Conservation (phyloP, 2,113 vertebrate genomes). For the Malurus alboscapulatus region DNA sequence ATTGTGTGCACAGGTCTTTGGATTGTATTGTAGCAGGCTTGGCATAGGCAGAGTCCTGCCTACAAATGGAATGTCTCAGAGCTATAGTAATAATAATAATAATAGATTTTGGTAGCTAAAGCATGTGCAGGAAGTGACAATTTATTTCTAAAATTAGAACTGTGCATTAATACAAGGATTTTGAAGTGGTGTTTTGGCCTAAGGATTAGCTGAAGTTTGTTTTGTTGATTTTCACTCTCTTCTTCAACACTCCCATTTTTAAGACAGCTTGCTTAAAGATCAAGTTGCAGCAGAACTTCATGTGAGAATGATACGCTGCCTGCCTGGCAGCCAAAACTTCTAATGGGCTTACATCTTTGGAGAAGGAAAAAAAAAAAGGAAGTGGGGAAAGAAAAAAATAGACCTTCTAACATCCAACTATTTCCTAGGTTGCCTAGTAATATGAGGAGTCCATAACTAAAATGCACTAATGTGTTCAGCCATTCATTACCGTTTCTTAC, state of each 20-base stretch:
- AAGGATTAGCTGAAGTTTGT: not conserved
- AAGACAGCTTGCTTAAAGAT: not conserved
- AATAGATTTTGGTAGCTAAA: not conserved
- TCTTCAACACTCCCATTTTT: not conserved
- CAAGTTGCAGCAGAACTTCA: not conserved
- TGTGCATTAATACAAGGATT: not conserved
- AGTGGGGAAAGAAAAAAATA: rapidly evolving
- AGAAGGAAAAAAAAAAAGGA: rapidly evolving
- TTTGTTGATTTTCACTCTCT: not conserved
- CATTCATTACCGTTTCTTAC: not conserved
- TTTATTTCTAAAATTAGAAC: not conserved
- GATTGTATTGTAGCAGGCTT: not conserved
- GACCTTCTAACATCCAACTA: not conserved
- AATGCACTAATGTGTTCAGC: not conserved
- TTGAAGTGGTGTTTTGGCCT: not conserved
- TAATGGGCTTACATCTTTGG: not conserved
- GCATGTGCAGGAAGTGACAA: not conserved
- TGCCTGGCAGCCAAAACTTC: not conserved
- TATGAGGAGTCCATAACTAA: not conserved
- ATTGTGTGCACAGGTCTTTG: not conserved
- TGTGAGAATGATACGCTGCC: not conserved
- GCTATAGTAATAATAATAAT: not conserved
- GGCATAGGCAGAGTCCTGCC: not conserved
- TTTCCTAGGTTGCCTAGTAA: not conserved
- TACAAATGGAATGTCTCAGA: not conserved